Base-by-base conservation (phyloP, 2,113 vertebrate genomes). In the Odontesthes bonariensis region DNA sequence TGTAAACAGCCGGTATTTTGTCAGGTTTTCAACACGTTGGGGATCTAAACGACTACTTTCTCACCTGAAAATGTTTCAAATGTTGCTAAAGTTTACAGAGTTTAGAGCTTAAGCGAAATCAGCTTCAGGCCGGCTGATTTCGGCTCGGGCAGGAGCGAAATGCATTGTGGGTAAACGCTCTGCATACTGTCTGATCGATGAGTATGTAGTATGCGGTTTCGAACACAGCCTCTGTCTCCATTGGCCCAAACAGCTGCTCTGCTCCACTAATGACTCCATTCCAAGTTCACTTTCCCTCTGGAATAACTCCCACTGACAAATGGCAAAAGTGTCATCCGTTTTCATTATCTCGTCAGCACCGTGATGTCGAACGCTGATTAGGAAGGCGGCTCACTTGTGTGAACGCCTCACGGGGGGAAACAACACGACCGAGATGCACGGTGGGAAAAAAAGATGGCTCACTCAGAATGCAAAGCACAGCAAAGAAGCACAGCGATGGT, bases 391-490 rank as follows among this genome's bases (percentile, higher is more conserved):
- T 62, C 7, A 14, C 56, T 64, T 17, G 20, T 60, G 47, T 51
- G 49, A 66, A 64, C 47, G 73, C 17, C 63, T 66, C 20, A 9
- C n/a, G 1, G 54, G 53, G 53, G 27, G 27, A 71, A 58, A 44
- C 19, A 10, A 53, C 4, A 0, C 23, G 54, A 35, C 16, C 5
- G 38, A 42, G 27, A 2, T 7, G 6, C 12, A 27, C 6, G 40
- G 56, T 27, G 20, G 17, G 31, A 58, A 23, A 16, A 52, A 27
- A 52, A 65, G 35, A 9, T 35, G n/a, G 27, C 3, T 22, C 14
- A 17, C 54, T 19, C 8, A 80, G 75, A 86, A 69, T 71, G 83
- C 77, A 57, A 7, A 66, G 85, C 49, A 8, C 44, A 56, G 80
- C 82, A 71, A 17, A 80, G 47, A 12, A 20, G 14, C 12, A 49